Percentiles rank a stretch among this genome's conserved stretches.
These are phyloP conservation scores for Dascyllus trimaculatus DNA, from an alignment of 2,113 vertebrate genomes.

Conservation along the genomic window DNA sequence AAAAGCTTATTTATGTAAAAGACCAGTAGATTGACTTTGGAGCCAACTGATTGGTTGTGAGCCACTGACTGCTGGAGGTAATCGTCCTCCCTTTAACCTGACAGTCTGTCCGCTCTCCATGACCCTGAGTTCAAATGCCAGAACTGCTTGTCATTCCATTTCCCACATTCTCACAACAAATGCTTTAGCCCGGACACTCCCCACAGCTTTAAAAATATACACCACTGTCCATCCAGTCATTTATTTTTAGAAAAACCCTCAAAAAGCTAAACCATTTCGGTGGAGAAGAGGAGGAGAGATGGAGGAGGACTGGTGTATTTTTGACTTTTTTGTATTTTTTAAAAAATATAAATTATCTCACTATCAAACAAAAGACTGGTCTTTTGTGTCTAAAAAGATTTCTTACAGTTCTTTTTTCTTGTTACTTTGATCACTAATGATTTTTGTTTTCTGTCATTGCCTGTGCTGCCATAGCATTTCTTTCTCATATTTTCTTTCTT, in stretches of 20 bases:
- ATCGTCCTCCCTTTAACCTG: slow-evolving; percentile 21
- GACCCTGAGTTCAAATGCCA: slow-evolving; percentile 74
- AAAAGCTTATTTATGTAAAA: slow-evolving; percentile 37
- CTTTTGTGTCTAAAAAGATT: too few species aligned
- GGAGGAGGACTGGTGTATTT: background rate
- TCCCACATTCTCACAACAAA: slow-evolving; percentile 76
- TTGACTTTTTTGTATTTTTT: background rate
- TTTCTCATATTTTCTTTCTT: background rate
- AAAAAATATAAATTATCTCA: background rate
- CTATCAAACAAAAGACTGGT: background rate
- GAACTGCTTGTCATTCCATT: slow-evolving; percentile 74
- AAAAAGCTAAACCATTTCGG: slow-evolving; percentile 28
- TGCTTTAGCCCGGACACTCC: slow-evolving; percentile 68
- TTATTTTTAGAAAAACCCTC: slow-evolving; percentile 66
- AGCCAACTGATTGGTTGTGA: background rate
- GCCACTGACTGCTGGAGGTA: slow-evolving; percentile 29
- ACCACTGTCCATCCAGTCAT: background rate
- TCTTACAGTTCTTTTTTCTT: too few species aligned
- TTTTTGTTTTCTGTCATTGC: background rate
- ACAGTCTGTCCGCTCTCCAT: slow-evolving; percentile 43
- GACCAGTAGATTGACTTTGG: slow-evolving; percentile 18
- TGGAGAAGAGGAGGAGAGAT: slow-evolving; percentile 2
- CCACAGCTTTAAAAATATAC: slow-evolving; percentile 56
- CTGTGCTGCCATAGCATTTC: background rate
- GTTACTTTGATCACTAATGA: background rate